Evolutionary conservation across 2,888 invertebrate species (phyloP).

Genomic region (Dicyrtomina minuta): DNA sequence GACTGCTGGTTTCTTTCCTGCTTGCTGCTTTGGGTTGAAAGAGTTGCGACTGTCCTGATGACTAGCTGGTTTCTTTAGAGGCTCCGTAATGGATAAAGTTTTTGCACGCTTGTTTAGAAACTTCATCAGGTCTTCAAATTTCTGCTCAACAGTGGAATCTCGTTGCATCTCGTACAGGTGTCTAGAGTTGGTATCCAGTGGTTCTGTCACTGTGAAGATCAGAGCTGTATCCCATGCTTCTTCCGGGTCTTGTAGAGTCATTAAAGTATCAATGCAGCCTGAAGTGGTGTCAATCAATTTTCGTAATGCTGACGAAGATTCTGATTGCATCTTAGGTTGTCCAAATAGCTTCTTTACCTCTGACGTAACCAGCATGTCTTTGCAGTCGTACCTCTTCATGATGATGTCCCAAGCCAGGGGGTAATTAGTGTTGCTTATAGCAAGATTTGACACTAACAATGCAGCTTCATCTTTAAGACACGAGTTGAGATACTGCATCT

Average conservation of each 20-base stretch:
- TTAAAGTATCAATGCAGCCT: conserved; percentile 29
- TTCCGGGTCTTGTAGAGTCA: neutral
- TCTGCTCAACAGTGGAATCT: no score
- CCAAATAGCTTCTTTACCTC: conserved; percentile 18
- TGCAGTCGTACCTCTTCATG: conserved; percentile 32
- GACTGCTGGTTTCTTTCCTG: no score
- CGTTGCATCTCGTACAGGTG: conserved; percentile 32
- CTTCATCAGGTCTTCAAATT: neutral
- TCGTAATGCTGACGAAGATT: conserved; percentile 20
- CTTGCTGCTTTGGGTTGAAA: no score
- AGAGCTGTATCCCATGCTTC: conserved; percentile 20
- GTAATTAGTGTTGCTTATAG: conserved; percentile 37
- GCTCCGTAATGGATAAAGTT: neutral
- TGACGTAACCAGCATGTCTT: conserved; percentile 32
- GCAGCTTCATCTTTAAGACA: conserved; percentile 37
- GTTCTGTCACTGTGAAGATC: conserved; percentile 14
- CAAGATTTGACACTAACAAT: conserved; percentile 11
- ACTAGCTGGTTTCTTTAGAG: neutral
- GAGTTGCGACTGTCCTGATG: no score
- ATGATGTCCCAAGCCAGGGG: conserved; percentile 35
- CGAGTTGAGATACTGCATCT: conserved; percentile 34
- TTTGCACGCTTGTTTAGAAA: neutral
- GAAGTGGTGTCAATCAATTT: conserved; percentile 32
- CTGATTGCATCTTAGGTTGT: conserved; percentile 4
- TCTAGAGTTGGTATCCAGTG: conserved; percentile 25